phyloP scores from a whole-genome alignment of 2,797 vertebrate genomes.

The Crocidura indochinensis region DNA sequence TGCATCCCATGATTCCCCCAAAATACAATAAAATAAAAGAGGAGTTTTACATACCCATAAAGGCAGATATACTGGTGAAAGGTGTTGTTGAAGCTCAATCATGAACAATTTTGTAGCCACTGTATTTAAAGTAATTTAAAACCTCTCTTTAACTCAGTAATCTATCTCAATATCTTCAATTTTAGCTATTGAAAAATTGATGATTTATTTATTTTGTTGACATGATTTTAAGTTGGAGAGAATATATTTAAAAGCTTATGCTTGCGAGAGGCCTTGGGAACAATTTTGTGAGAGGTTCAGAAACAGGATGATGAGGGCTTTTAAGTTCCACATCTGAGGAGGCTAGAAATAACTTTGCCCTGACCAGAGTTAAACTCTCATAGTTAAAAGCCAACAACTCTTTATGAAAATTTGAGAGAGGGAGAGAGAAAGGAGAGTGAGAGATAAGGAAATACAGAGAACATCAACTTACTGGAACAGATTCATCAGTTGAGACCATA shows the following conservation, averaged over 20 bases:
- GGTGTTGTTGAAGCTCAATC: too few species aligned
- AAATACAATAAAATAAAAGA: background rate
- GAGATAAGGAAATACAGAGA: background rate
- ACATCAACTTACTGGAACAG: background rate
- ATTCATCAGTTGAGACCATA: background rate
- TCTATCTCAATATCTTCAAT: slow-evolving; percentile 18
- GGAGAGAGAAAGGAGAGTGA: background rate
- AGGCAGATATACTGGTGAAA: background rate
- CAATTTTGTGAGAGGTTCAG: background rate
- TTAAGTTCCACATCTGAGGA: background rate
- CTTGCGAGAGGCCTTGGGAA: slow-evolving; percentile 16
- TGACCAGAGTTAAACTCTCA: background rate
- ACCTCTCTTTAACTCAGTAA: slow-evolving; percentile 14
- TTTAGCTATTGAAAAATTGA: background rate
- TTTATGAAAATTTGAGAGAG: background rate
- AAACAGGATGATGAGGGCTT: slow-evolving; percentile 18
- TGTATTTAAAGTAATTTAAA: too few species aligned
- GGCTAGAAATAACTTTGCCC: background rate
- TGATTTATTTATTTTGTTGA: slow-evolving; percentile 46
- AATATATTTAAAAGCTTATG: slow-evolving; percentile 6
- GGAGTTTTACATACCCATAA: background rate
- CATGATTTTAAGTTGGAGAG: background rate
- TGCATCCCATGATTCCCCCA: background rate
- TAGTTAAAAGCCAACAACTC: background rate
- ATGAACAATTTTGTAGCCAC: too few species aligned